Conservation (phyloP, 2,113 vertebrate species). For the Daphoenositta chrysoptera region DNA sequence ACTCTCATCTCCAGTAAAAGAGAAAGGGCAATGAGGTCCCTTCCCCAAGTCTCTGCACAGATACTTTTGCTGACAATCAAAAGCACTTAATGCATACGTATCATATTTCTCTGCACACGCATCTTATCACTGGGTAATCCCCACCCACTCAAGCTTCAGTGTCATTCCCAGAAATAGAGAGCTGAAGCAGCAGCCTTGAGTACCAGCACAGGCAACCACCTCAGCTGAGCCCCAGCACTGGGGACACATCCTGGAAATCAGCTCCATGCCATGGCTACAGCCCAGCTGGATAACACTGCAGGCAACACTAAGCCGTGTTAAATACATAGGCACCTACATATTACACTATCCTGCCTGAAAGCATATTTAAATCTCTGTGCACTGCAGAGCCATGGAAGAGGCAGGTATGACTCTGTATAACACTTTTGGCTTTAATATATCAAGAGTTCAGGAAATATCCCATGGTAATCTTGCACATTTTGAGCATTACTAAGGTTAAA, state of each 20-base stretch:
- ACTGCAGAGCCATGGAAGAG: background rate
- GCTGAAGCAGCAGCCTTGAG: background rate
- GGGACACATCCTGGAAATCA: background rate
- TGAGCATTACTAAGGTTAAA: background rate
- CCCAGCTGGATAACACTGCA: background rate
- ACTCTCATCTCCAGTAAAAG: background rate
- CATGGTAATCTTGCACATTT: background rate
- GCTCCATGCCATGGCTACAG: background rate
- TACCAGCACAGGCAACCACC: background rate
- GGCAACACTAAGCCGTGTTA: background rate
- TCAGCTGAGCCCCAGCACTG: background rate
- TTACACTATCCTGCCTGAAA: background rate
- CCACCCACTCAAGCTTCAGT: background rate
- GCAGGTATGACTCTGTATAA: background rate
- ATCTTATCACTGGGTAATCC: background rate
- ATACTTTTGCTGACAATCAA: constrained; percentile 27
- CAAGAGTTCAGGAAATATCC: background rate
- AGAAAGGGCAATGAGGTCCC: background rate
- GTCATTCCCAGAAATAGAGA: background rate
- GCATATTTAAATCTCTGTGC: background rate
- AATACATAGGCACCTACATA: rapidly evolving
- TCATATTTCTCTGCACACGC: background rate
- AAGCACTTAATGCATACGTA: background rate
- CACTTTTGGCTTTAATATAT: background rate
- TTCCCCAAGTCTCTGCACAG: background rate